Base-by-base conservation (phyloP, 2,113 vertebrate species). In the Eulemur macaco region DNA sequence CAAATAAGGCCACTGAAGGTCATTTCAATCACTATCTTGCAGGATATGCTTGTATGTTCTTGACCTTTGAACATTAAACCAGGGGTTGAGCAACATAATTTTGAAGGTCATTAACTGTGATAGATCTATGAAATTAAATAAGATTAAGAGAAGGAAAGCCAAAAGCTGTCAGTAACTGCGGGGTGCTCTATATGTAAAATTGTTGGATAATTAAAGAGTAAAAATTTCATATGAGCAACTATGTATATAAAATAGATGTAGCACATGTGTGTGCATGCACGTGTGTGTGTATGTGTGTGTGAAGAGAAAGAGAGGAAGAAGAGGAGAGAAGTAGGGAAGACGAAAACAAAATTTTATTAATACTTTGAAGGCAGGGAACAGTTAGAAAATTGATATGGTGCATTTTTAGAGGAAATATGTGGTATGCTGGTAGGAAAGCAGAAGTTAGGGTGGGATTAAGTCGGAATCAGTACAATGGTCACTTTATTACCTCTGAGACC, bases 1-100 rank as follows among this genome's bases (percentile, higher is more conserved):
- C 29, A 91, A 95, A 91, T 93, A 83, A 93, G 50, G 42, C 2
- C 3, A 42, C 3, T 89, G 68, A 93, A 94, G 86, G 74, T 95
- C 88, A 91, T 86, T 83, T 93, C 56, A 85, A 91, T 95, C 68
- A 91, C 66, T 91, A 29, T 86, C 74, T 83, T 96, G 14, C 13
- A 56, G 15, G 31, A 45, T 45, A 86, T 66, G 56, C 54, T 74
- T 91, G 73, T 86, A 23, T 91, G 84, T 29, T 54, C 66, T 93
- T 97, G 78, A 96, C 56, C 78, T 96, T 74, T 97, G 78, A 87
- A 39, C 56, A 81, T 78, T 81, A 94, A 94, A 83, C n/a, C 68
- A 69, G 45, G 45, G 81, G 31, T 11, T 89, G 56, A 86, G 25
- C 5, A 54, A 71, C 82, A 94, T 37, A 52, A 34, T 80, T 91